Base-by-base conservation (phyloP, 2,113 vertebrate species). In the Lagopus muta region DNA sequence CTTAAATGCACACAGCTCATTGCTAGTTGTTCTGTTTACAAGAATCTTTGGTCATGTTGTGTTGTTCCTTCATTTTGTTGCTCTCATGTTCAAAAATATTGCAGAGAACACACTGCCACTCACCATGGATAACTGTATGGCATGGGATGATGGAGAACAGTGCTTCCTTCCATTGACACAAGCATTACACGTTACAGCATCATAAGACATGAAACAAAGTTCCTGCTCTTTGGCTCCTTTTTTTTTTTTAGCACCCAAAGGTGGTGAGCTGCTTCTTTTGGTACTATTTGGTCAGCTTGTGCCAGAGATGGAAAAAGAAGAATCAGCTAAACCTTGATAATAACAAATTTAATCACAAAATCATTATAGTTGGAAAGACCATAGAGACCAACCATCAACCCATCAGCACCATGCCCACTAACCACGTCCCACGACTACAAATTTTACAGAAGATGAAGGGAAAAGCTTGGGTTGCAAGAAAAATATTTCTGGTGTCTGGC, bases 271-370 rank as follows among this genome's bases (percentile, higher is more conserved):
- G 18, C 28, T 57, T 3, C 50, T 64, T 76, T 66, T 43, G 5
- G n/a, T 47, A 50, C 65, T 36, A 11, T 57, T 19, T 0, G 0
- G 8, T 7, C 32, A 16, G 36, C 6, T 82, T 73, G 61, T 1
- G 13, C 10, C 38, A 77, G 10, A 79, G 18, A 15, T 54, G 17
- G n/a, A 72, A 4, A 16, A 25, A 77, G 50, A 50, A 67, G 10
- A 81, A 65, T 9, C 27, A 54, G 8, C 25, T 28, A 28, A 54
- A 54, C 32, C 14, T 18, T 58, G 30, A 8, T 2, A 82, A 40
- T 11, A 62, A 5, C 57, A 19, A 92, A 72, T 60, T 24, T 11
- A 62, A 72, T 17, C 52, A 28, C 28, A 16, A 27, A 28, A 54
- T 54, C 27, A 28, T 16, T 54, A 54, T 16, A 8, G 50, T 15